These are phyloP conservation scores for Trichosurus vulpecula DNA, from an alignment of 2,797 vertebrate species.

Conservation along the genomic window DNA sequence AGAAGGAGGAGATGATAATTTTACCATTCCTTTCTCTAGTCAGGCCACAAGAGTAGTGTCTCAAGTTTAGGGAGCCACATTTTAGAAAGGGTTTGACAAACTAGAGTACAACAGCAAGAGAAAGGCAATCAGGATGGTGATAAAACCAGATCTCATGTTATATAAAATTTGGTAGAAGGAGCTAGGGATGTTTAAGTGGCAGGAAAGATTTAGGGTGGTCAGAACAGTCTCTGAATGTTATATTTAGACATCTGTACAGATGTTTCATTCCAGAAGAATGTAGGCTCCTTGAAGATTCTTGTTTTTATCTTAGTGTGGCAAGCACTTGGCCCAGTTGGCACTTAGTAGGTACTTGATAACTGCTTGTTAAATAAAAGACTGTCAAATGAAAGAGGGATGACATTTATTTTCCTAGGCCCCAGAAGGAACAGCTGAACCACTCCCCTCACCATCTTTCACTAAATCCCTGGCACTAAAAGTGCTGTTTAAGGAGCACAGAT, in stretches of 20 bases:
- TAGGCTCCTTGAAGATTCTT: not conserved
- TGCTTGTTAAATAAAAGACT: not conserved
- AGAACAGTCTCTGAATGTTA: not conserved
- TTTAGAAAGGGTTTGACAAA: not conserved
- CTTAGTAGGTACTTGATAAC: not conserved
- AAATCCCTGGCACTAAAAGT: not conserved
- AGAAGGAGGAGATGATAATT: not conserved
- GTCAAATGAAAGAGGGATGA: not conserved
- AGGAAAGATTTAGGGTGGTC: not conserved
- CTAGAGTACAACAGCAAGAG: not conserved
- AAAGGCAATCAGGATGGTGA: not conserved
- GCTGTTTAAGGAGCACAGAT: slow-evolving; percentile 24
- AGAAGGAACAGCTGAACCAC: not conserved
- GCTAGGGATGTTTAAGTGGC: not conserved
- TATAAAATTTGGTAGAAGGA: not conserved
- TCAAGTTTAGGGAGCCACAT: not conserved
- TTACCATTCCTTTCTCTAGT: not conserved
- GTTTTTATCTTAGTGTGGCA: not conserved
- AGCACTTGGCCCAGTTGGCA: not conserved
- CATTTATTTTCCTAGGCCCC: not conserved
- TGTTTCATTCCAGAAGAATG: not conserved
- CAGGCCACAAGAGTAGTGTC: not conserved
- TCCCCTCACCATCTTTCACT: not conserved
- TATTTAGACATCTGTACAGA: not conserved
- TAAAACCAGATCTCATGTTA: not conserved